Percentiles rank a stretch among this genome's conserved stretches.
Conservation (phyloP, 2,113 vertebrate species). For the Lutjanus erythropterus region DNA sequence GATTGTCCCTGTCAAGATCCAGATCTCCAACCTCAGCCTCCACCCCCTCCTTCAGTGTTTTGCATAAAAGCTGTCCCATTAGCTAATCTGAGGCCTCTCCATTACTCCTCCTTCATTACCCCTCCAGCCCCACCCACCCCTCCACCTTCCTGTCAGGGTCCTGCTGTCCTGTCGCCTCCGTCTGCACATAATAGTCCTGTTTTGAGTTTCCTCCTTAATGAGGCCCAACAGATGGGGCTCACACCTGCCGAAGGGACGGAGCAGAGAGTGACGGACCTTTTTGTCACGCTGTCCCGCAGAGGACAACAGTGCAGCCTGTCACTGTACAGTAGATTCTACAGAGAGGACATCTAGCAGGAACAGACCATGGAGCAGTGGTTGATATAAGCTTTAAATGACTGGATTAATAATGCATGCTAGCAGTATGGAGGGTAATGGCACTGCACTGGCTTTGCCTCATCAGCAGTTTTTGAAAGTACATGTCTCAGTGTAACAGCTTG, state of each 20-base stretch:
- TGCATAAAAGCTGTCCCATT: conserved; percentile 9
- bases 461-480: conserved; percentile 38
- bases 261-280: conserved; percentile 1
- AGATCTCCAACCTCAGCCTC: background rate
- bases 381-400: conserved; percentile 40
- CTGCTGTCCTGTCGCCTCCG: conserved; percentile 4
- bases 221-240: conserved; percentile 54
- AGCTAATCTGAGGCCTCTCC: conserved; percentile 20
- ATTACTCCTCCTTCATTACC: background rate
- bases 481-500: background rate
- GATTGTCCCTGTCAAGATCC: background rate
- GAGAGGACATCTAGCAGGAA: background rate
- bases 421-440: conserved; percentile 25
- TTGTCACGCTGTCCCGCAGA: background rate
- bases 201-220: conserved; percentile 32
- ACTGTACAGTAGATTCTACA: background rate
- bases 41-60: background rate
- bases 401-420: conserved; percentile 62
- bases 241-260: background rate
- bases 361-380: conserved; percentile 3
- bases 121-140: background rate
- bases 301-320: background rate
- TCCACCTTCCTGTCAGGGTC: conserved; percentile 9
- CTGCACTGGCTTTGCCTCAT: conserved; percentile 20
- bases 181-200: conserved; percentile 39